Percentiles rank a stretch among this genome's conserved stretches.
These are phyloP conservation scores for Agelastica alni DNA, from an alignment of 2,888 invertebrate species.

Conservation along the genomic window DNA sequence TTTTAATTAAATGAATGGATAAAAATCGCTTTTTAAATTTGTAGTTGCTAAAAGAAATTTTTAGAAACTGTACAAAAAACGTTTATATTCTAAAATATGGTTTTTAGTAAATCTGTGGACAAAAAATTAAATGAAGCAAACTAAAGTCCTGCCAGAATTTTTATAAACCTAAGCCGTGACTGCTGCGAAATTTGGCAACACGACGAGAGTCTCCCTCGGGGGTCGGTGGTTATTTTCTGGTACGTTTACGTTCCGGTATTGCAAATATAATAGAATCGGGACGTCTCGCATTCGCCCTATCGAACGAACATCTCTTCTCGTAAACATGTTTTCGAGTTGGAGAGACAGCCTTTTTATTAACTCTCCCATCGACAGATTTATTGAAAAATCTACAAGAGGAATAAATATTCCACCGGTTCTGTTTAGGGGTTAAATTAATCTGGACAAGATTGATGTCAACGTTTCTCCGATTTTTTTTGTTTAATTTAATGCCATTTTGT, in stretches of 20 bases:
- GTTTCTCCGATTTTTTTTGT: neutral
- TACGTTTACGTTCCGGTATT: slow-evolving; percentile 29
- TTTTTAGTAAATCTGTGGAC: too few species aligned
- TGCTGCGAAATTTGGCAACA: slow-evolving; percentile 8
- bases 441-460: slow-evolving; percentile 10
- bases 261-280: slow-evolving; percentile 25
- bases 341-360: slow-evolving; percentile 22
- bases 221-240: slow-evolving; percentile 29
- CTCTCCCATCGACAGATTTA: slow-evolving; percentile 19
- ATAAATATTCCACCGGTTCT: slow-evolving; percentile 19
- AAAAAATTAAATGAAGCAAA: too few species aligned
- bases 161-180: neutral
- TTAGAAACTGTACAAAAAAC: too few species aligned
- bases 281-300: neutral
- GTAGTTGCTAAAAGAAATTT: too few species aligned
- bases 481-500: too few species aligned
- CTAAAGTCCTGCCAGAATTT: too few species aligned
- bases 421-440: slow-evolving; percentile 17
- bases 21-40: too few species aligned
- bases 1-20: too few species aligned
- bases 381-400: slow-evolving; percentile 15
- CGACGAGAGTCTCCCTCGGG: neutral
- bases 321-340: slow-evolving; percentile 26
- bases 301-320: slow-evolving; percentile 14
- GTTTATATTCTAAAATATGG: too few species aligned